phyloP scores from a whole-genome alignment of 2,888 invertebrate species.

The Pammene aurita region DNA sequence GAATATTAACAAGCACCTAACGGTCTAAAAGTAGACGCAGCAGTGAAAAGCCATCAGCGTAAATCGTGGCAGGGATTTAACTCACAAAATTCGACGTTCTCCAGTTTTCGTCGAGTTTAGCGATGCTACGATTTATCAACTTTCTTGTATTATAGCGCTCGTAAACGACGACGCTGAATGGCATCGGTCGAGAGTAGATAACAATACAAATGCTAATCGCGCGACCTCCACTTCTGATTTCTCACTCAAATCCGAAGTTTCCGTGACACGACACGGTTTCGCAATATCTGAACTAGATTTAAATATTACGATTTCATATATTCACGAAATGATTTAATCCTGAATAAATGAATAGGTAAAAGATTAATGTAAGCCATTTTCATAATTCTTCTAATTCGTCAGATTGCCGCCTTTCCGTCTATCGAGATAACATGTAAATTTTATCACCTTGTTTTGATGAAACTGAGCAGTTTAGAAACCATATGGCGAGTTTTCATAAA shows the following conservation, averaged over 20 bases:
- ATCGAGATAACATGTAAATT: slow-evolving; percentile 32
- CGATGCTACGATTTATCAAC: slow-evolving; percentile 36
- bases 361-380: slow-evolving; percentile 36
- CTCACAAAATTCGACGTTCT: slow-evolving; percentile 19
- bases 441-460: slow-evolving; percentile 33
- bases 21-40: slow-evolving; percentile 1
- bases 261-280: slow-evolving; percentile 58
- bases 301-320: slow-evolving; percentile 51
- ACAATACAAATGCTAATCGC: slow-evolving; percentile 69
- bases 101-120: slow-evolving; percentile 21
- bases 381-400: slow-evolving; percentile 39
- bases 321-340: slow-evolving; percentile 47
- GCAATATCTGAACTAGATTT: slow-evolving; percentile 59
- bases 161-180: slow-evolving; percentile 41
- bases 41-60: slow-evolving; percentile 25
- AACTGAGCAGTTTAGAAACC: slow-evolving; percentile 5
- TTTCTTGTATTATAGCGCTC: slow-evolving; percentile 42
- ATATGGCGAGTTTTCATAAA: neutral
- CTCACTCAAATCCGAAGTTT: slow-evolving; percentile 60
- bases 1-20: slow-evolving; percentile 6
- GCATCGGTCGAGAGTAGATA: slow-evolving; percentile 49
- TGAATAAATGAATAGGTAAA: slow-evolving; percentile 42
- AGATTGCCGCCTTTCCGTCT: slow-evolving; percentile 47
- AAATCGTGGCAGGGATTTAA: slow-evolving; percentile 24
- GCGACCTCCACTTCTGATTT: slow-evolving; percentile 69